Conservation (phyloP, 2,797 vertebrate genomes). For the Sebastes dallii region DNA sequence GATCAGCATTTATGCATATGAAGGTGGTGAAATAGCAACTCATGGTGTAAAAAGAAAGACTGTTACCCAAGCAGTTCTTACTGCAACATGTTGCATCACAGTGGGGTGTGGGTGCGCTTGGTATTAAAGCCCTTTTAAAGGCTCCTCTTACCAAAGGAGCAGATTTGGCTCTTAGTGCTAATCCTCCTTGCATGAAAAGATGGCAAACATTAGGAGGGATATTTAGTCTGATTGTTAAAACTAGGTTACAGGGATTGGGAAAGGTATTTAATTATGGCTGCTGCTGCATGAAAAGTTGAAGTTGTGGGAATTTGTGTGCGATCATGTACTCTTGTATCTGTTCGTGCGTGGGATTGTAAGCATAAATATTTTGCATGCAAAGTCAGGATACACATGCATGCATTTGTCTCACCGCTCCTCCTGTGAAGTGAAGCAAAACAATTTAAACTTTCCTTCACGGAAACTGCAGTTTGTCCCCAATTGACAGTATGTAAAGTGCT, state of each 20-base stretch:
- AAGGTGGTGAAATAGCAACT: constrained; percentile 75
- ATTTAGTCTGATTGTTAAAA: constrained; percentile 72
- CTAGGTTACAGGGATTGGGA: constrained; percentile 67
- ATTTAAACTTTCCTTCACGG: neutral
- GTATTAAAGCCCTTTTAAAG: constrained; percentile 72
- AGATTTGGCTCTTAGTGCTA: constrained; percentile 73
- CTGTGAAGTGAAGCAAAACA: neutral
- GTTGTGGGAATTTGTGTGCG: constrained; percentile 3
- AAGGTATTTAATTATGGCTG: constrained; percentile 60
- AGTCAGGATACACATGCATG: neutral
- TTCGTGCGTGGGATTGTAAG: neutral
- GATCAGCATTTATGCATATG: constrained; percentile 80
- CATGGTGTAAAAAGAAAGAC: constrained; percentile 68
- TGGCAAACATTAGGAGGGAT: constrained; percentile 73
- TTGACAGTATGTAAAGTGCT: neutral
- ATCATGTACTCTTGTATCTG: neutral
- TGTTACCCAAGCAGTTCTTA: constrained; percentile 74
- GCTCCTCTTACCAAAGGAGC: constrained; percentile 72
- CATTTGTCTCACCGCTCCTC: neutral
- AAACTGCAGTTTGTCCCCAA: neutral
- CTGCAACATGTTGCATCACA: constrained; percentile 82
- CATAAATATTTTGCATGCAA: constrained; percentile 8
- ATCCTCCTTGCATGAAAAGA: constrained; percentile 73
- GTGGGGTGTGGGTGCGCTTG: constrained; percentile 69
- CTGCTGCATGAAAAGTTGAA: constrained; percentile 47